Evolutionary conservation across 1,140 invertebrate genomes (phyloP).

Genomic region (Spodoptera litura): DNA sequence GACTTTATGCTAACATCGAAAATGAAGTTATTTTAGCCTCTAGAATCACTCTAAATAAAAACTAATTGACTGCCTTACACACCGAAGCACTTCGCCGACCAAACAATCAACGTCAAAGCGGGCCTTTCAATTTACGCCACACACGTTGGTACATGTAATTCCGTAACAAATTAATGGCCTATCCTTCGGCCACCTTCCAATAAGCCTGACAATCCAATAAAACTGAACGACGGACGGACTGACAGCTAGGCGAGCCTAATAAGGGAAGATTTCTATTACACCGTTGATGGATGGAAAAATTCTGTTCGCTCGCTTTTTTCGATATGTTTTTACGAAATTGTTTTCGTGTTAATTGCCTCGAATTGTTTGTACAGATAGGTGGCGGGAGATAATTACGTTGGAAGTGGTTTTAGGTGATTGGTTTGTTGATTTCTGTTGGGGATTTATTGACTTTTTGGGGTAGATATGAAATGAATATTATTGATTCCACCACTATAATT

Average conservation of each 20-base stretch:
- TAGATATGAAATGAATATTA: too few species aligned
- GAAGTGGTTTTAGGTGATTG: not conserved
- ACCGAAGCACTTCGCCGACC: slow-evolving; percentile 7
- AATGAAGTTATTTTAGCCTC: too few species aligned
- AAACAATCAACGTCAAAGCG: slow-evolving; percentile 39
- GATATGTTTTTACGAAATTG: slow-evolving; percentile 27
- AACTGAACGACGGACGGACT: slow-evolving; percentile 48
- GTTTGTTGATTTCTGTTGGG: not conserved
- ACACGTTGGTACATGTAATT: slow-evolving; percentile 38
- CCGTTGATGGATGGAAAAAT: slow-evolving; percentile 42
- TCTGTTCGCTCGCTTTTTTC: not conserved
- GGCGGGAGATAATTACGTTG: not conserved
- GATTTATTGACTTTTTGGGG: too few species aligned
- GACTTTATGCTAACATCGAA: too few species aligned
- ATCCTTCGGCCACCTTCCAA: slow-evolving; percentile 52
- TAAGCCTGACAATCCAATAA: slow-evolving; percentile 52
- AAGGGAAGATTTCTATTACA: slow-evolving; percentile 48
- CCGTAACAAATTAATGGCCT: slow-evolving; percentile 53
- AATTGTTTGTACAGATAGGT: not conserved
- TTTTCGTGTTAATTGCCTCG: slow-evolving; percentile 10
- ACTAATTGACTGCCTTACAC: slow-evolving; percentile 15
- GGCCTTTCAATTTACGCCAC: slow-evolving; percentile 21
- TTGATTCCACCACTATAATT: too few species aligned
- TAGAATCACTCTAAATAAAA: not conserved
- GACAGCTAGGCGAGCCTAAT: slow-evolving; percentile 48